Conservation (phyloP, 2,797 vertebrate species). For the Acanthiza pusilla region DNA sequence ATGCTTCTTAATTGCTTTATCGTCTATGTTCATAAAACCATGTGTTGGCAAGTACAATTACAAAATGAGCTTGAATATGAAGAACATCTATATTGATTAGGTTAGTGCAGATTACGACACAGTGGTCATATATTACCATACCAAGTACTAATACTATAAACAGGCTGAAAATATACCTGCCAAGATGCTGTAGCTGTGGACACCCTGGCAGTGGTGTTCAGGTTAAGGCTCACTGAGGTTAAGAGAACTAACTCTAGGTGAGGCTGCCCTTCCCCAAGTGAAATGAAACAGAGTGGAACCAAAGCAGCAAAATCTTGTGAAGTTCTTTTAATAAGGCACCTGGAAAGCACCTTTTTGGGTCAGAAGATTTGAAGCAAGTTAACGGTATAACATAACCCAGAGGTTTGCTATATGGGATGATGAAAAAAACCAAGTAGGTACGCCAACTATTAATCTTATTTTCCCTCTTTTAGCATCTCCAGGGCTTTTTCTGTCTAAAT, state of each 20-base stretch:
- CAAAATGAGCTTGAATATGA: slow-evolving; percentile 46
- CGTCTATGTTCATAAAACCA: slow-evolving; percentile 29
- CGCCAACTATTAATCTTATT: background rate
- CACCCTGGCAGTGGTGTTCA: background rate
- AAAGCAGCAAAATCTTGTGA: background rate
- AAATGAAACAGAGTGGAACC: background rate
- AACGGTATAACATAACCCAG: background rate
- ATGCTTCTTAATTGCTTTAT: slow-evolving; percentile 51
- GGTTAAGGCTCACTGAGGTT: background rate
- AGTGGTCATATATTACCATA: slow-evolving; percentile 1
- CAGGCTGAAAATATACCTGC: background rate
- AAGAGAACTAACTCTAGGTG: background rate
- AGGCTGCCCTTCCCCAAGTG: background rate
- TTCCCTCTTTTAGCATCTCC: background rate
- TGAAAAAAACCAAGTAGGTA: background rate
- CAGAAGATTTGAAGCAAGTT: background rate
- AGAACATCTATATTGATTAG: slow-evolving; percentile 34
- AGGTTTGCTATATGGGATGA: background rate
- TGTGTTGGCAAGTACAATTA: slow-evolving; percentile 47
- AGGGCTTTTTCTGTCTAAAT: background rate
- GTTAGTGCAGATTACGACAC: slow-evolving; percentile 22
- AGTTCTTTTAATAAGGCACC: background rate
- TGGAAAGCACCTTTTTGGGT: background rate
- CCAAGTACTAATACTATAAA: background rate
- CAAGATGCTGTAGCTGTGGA: background rate